These are phyloP conservation scores for Enteromius mattozi DNA, from an alignment of 2,797 vertebrate species.

Conservation along the genomic window DNA sequence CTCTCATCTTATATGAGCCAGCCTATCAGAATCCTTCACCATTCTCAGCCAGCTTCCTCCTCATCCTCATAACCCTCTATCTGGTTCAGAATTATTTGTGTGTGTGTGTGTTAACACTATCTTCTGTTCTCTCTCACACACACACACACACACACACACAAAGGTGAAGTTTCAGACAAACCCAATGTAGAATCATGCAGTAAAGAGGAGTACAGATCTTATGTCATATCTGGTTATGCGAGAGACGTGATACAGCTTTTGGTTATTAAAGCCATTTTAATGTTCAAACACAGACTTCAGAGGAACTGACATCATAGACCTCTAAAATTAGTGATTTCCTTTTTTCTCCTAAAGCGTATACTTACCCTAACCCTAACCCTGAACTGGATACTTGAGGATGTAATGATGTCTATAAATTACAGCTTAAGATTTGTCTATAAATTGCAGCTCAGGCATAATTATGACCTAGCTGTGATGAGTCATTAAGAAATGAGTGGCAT, in stretches of 20 bases:
- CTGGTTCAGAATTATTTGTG: slow-evolving; percentile 11
- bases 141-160: background rate
- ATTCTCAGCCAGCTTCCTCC: slow-evolving; percentile 20
- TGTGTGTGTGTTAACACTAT: slow-evolving; percentile 13
- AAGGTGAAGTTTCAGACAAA: background rate
- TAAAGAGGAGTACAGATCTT: background rate
- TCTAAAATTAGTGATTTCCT: background rate
- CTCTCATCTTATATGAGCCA: slow-evolving; percentile 24
- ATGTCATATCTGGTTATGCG: background rate
- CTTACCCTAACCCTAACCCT: too few relatives aligned
- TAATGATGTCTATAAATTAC: background rate
- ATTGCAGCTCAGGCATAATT: background rate
- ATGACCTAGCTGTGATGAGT: background rate
- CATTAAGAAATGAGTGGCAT: background rate
- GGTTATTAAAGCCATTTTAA: slow-evolving; percentile 20
- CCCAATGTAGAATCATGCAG: background rate
- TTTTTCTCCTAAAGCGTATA: background rate
- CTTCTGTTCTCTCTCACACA: background rate
- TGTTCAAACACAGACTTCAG: background rate
- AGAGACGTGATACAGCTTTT: slow-evolving; percentile 8
- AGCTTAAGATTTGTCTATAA: background rate
- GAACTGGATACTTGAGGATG: background rate
- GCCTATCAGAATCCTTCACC: slow-evolving; percentile 29
- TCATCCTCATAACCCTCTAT: slow-evolving; percentile 17
- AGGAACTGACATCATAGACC: background rate